phyloP scores from a whole-genome alignment of 2,113 vertebrate genomes.

The Poicephalus gulielmi region DNA sequence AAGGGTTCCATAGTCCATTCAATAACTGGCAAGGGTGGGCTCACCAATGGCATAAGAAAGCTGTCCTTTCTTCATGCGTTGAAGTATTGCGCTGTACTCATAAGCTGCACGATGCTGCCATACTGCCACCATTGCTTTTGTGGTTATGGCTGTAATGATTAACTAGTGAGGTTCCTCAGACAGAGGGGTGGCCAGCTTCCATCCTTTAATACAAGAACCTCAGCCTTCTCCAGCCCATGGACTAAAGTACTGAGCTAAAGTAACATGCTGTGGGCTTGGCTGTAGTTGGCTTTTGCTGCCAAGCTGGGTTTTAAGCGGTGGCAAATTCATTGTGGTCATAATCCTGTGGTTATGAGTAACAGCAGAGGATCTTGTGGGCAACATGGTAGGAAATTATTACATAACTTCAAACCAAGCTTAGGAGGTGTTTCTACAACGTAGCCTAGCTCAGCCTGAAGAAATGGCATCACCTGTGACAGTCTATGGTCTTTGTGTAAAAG shows the following conservation, averaged over 20 bases:
- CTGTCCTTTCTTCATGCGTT: neutral
- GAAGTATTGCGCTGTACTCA: neutral
- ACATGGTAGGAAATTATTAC: neutral
- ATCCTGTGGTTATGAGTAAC: neutral
- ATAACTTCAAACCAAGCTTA: neutral
- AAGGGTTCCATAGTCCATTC: neutral
- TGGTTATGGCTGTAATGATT: neutral
- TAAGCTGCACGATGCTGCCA: neutral
- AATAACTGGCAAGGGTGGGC: neutral
- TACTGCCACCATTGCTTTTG: neutral
- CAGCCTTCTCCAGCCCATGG: neutral
- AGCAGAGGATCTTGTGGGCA: neutral
- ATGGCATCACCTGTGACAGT: neutral
- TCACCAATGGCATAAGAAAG: neutral
- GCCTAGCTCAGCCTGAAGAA: neutral
- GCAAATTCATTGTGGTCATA: neutral
- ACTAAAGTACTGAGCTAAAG: neutral
- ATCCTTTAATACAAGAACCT: neutral
- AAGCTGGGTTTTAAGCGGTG: neutral
- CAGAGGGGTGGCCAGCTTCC: neutral
- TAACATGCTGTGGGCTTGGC: accelerated
- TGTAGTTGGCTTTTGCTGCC: neutral
- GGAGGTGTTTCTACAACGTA: neutral
- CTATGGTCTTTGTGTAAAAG: neutral
- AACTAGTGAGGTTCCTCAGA: neutral